Evolutionary conservation across 2,113 vertebrate species (phyloP).

Genomic region (Sylvietta virens): DNA sequence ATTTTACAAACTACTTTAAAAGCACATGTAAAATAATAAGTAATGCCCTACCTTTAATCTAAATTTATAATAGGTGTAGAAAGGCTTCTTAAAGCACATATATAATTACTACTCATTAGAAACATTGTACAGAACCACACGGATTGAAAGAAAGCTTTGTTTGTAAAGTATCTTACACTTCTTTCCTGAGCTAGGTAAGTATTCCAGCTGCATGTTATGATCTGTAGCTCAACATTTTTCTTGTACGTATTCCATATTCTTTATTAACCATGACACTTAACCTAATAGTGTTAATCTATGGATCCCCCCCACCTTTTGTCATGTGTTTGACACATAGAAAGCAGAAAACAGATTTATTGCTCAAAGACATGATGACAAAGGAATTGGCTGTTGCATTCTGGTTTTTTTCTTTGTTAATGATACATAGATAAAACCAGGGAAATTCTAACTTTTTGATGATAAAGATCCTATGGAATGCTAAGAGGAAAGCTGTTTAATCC

Average conservation of each 20-base stretch:
- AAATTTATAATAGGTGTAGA: not conserved
- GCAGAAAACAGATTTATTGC: not conserved
- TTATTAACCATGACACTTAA: not conserved
- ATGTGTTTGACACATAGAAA: not conserved
- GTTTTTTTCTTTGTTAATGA: not conserved
- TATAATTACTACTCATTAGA: not conserved
- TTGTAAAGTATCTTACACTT: not conserved
- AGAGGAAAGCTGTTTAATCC: not conserved
- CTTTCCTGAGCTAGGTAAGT: not conserved
- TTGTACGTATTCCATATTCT: not conserved
- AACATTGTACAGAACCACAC: not conserved
- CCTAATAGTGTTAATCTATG: not conserved
- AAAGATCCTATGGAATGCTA: not conserved
- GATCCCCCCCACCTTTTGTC: not conserved
- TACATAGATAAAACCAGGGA: not conserved
- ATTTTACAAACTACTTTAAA: slow-evolving; percentile 42
- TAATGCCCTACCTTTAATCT: not conserved
- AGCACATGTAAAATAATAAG: slow-evolving; percentile 4
- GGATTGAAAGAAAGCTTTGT: not conserved
- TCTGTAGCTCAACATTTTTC: not conserved
- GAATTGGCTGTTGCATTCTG: not conserved
- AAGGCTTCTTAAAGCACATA: not conserved
- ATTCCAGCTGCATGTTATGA: not conserved
- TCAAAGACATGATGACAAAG: not conserved
- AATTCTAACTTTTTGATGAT: not conserved